Base-by-base conservation (phyloP, 2,797 vertebrate species). In the Luscinia luscinia region DNA sequence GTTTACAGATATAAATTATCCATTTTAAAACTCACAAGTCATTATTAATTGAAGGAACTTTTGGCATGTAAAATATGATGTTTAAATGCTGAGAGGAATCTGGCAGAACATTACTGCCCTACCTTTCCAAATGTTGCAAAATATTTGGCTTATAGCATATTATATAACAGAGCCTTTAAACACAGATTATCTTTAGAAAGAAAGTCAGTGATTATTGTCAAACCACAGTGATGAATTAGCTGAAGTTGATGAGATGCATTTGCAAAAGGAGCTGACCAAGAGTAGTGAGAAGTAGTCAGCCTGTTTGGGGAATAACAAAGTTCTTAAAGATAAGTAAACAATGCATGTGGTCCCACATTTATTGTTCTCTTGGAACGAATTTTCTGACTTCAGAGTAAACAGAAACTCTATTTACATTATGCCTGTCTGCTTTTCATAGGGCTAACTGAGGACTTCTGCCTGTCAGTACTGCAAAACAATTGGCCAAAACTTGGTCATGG, bases 91-190 rank as follows among this genome's bases (percentile, higher is more conserved):
- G 90, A 95, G 72, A 93, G 55, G 79, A 95, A 93, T 85, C 93
- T 96, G 96, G 96, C 95, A 89, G 96, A 96, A 96, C 94, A 95
- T 93, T 96, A 68, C 54, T 75, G 55, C n/a, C 46, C 62, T 95
- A 96, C 93, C 94, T 96, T 95, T 96, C 96, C 96, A 97, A 96
- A 94, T 93, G 77, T 96, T 96, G 95, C 95, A 89, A 95, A 95
- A 95, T 93, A 95, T 95, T 94, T 97, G 96, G 95, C 94, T 95
- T 89, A 74, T 66, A 80, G 34, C 30, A 11, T 58, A 52, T 96
- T 96, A 93, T 91, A 86, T 92, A 97, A 96, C 90, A 77, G 61
- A 90, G 54, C 22, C 62, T 87, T 95, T 90, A 96, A 95, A 92
- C 88, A 94, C 4, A 12, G 86, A 95, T 94, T 94, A 92, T 96